These are phyloP conservation scores for Corythaeola cristata DNA, from an alignment of 2,113 vertebrate species.

Conservation along the genomic window DNA sequence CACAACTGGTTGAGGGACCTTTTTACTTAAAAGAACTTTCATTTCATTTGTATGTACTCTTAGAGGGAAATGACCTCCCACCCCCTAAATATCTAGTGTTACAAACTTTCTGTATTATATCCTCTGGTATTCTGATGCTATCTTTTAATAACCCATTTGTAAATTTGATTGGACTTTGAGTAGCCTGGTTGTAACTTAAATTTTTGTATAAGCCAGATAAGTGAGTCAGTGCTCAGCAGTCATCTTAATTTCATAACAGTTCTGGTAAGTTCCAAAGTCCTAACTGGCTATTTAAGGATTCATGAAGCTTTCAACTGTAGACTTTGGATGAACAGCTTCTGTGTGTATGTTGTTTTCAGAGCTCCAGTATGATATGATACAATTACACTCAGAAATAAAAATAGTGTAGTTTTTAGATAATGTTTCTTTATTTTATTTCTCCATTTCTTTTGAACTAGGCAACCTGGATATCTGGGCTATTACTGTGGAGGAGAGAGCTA, in stretches of 20 bases:
- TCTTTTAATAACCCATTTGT: not conserved
- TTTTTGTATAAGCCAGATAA: not conserved
- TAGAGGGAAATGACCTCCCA: not conserved
- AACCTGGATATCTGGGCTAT: conserved; percentile 94
- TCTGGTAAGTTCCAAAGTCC: not conserved
- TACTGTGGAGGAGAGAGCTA: conserved; percentile 94
- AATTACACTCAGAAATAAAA: not conserved
- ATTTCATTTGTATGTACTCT: not conserved
- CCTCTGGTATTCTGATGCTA: not conserved
- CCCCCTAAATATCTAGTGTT: not conserved
- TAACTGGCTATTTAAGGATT: not conserved
- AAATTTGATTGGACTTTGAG: not conserved
- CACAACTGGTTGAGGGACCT: not conserved
- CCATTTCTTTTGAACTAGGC: conserved; percentile 70
- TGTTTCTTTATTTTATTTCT: not conserved
- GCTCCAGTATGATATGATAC: not conserved
- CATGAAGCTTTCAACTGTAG: not conserved
- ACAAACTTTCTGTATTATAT: not conserved
- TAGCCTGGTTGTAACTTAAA: not conserved
- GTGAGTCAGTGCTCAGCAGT: not conserved
- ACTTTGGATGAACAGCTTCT: not conserved
- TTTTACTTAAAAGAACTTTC: not conserved
- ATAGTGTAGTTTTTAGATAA: not conserved
- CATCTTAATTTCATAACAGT: not conserved
- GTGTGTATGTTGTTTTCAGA: not conserved